Conservation (phyloP, 1,140 invertebrate genomes). For the Zaprionus davidi region DNA sequence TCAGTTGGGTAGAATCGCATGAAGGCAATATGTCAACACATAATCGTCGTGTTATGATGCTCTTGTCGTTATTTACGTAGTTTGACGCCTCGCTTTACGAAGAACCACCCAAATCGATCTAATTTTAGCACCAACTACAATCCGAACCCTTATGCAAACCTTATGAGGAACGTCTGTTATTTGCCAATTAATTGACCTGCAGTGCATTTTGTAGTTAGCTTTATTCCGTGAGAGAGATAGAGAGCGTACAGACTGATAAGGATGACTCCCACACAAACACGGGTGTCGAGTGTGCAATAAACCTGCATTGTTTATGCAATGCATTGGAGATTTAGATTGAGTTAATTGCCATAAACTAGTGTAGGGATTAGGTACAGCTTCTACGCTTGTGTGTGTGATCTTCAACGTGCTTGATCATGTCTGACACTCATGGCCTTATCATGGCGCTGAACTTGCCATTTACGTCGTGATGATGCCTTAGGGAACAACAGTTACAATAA, state of each 20-base stretch:
- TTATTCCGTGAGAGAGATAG: not conserved
- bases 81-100: conserved; percentile 13
- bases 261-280: not conserved
- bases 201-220: not conserved
- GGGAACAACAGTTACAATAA: conserved; percentile 32
- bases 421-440: conserved; percentile 70
- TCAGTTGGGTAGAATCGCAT: conserved; percentile 49
- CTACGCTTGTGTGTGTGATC: conserved; percentile 30
- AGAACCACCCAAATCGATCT: conserved; percentile 54
- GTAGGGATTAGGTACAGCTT: conserved; percentile 49
- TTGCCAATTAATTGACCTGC: conserved; percentile 3
- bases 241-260: not conserved
- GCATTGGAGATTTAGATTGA: conserved; percentile 59
- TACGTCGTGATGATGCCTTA: conserved; percentile 41
- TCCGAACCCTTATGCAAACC: conserved; percentile 5
- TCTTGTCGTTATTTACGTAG: conserved; percentile 48
- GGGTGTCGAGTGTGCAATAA: not conserved
- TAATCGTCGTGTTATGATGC: conserved; percentile 22
- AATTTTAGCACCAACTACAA: conserved; percentile 32
- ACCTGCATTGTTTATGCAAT: conserved; percentile 54
- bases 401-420: conserved; percentile 69
- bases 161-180: not conserved
- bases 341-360: conserved; percentile 42
- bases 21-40: conserved; percentile 58
- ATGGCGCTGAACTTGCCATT: conserved; percentile 39